Evolutionary conservation across 2,113 vertebrate genomes (phyloP).

Genomic region (Anguilla japonica): DNA sequence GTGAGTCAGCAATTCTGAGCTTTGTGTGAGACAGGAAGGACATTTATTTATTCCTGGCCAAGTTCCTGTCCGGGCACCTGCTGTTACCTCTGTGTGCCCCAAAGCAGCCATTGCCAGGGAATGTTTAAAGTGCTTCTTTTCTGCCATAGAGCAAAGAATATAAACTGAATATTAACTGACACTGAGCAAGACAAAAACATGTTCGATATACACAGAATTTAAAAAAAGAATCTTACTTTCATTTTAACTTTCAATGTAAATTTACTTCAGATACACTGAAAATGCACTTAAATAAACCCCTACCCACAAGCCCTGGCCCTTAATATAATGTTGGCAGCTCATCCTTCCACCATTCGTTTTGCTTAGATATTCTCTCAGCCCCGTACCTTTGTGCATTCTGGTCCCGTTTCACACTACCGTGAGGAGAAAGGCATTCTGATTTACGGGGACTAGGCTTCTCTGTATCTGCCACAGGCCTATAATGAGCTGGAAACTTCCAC

Average conservation of each 20-base stretch:
- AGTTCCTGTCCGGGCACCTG: background rate
- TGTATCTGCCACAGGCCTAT: background rate
- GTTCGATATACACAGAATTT: too few species aligned
- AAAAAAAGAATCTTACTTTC: too few species aligned
- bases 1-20: conserved; percentile 21
- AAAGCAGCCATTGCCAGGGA: background rate
- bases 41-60: background rate
- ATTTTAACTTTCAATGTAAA: too few species aligned
- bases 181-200: too few species aligned
- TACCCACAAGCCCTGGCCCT: background rate
- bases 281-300: background rate
- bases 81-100: background rate
- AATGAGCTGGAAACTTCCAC: background rate
- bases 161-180: background rate
- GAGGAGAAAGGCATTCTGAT: background rate
- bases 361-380: background rate
- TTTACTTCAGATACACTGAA: too few species aligned
- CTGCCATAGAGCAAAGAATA: background rate
- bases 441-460: background rate
- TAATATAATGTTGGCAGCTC: background rate
- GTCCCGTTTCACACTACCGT: background rate
- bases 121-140: background rate
- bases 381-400: background rate
- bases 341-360: background rate
- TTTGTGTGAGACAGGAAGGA: background rate